Evolutionary conservation across 2,888 invertebrate species (phyloP).

Genomic region (Oconnorella tubifera): DNA sequence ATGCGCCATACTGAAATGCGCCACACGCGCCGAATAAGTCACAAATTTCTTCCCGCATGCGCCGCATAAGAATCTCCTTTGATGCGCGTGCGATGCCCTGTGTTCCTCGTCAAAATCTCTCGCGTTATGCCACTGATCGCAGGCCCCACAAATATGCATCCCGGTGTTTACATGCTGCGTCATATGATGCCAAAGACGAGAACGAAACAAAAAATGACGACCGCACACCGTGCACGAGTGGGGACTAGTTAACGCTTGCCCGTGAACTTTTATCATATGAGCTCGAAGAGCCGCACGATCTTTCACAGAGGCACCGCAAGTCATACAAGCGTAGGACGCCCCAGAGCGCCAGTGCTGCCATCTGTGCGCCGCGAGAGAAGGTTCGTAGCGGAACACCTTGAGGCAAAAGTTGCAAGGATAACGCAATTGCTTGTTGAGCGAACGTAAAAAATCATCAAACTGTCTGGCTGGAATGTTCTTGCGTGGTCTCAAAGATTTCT

Average conservation of each 20-base stretch:
- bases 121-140: background rate
- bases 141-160: background rate
- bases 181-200: slow-evolving; percentile 2
- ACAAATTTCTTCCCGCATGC: background rate
- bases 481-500: background rate
- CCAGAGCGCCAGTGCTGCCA: background rate
- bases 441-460: background rate
- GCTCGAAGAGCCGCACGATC: background rate
- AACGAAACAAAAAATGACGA: background rate
- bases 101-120: background rate
- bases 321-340: background rate
- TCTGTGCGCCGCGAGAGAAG: background rate
- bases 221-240: slow-evolving; percentile 6
- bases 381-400: background rate
- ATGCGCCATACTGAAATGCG: background rate
- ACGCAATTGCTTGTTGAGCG: background rate
- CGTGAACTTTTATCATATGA: background rate
- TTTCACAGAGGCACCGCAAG: background rate
- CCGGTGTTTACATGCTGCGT: background rate
- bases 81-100: background rate
- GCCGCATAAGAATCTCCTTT: background rate
- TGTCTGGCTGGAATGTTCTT: too few species aligned
- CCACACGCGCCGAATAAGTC: background rate
- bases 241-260: background rate
- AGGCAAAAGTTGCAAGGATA: background rate